phyloP scores from a whole-genome alignment of 2,113 vertebrate genomes.

The Corythaixoides concolor region DNA sequence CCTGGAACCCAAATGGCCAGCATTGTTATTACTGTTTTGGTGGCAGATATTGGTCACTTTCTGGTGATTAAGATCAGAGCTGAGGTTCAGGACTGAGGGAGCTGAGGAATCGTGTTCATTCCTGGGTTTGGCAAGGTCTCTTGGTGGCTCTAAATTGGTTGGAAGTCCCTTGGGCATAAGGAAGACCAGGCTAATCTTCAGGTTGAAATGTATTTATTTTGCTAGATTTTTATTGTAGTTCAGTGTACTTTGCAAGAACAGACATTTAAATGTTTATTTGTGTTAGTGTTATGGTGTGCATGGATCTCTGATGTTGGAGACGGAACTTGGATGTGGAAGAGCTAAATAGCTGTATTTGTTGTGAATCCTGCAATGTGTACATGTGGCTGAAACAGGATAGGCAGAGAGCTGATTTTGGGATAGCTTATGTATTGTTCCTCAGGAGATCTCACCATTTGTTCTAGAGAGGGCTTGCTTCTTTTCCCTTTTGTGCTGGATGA shows the following conservation, averaged over 20 bases:
- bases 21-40: neutral
- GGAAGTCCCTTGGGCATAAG: neutral
- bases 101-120: neutral
- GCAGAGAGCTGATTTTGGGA: neutral
- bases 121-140: neutral
- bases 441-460: neutral
- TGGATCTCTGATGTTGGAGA: neutral
- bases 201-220: neutral
- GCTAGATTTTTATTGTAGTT: neutral
- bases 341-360: neutral
- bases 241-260: neutral
- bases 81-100: neutral
- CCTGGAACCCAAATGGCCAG: neutral
- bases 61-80: neutral
- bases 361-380: neutral
- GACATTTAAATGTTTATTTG: neutral
- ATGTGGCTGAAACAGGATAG: neutral
- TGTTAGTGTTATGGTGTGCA: neutral
- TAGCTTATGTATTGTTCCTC: neutral
- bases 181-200: neutral
- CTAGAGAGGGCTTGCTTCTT: neutral
- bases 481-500: neutral
- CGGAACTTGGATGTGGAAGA: neutral
- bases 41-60: neutral
- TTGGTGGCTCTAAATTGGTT: neutral